A percentile compares a stretch with the other conserved stretches of the same genome.
Conservation (phyloP, 1,140 invertebrate species). For the Cydia pomonella region DNA sequence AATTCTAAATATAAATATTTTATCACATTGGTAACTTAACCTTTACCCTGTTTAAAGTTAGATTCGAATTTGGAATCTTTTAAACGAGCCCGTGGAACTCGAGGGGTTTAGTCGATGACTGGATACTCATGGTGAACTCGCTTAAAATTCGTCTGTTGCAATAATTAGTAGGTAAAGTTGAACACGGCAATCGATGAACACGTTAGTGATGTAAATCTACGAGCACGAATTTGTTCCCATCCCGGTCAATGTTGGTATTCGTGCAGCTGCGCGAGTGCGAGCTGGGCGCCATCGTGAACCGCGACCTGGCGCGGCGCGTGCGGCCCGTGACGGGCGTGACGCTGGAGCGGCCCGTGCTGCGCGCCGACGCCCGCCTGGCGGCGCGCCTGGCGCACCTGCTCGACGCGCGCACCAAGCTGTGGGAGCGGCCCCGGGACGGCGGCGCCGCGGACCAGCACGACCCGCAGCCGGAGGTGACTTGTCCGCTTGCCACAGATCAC, state of each 20-base stretch:
- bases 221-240: no score
- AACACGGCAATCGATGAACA: no score
- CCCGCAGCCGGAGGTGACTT: slow-evolving; percentile 24
- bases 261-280: slow-evolving; percentile 93
- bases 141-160: no score
- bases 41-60: no score
- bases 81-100: no score
- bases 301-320: slow-evolving; percentile 95
- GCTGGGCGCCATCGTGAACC: slow-evolving; percentile 95
- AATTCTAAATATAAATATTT: neutral
- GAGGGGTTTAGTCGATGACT: no score
- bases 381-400: slow-evolving; percentile 97
- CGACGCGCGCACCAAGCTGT: slow-evolving; percentile 91
- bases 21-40: neutral
- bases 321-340: slow-evolving; percentile 96
- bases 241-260: neutral
- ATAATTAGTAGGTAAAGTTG: no score
- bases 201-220: no score
- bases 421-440: slow-evolving; percentile 83
- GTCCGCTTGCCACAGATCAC: no score
- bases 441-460: slow-evolving; percentile 28
- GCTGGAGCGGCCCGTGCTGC: slow-evolving; percentile 93
- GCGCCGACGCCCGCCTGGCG: slow-evolving; percentile 95
- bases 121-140: no score
- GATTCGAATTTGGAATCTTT: no score